A percentile compares a stretch with the other conserved stretches of the same genome.
phyloP scores from a whole-genome alignment of 2,888 invertebrate genomes.

The Buathra laborator region DNA sequence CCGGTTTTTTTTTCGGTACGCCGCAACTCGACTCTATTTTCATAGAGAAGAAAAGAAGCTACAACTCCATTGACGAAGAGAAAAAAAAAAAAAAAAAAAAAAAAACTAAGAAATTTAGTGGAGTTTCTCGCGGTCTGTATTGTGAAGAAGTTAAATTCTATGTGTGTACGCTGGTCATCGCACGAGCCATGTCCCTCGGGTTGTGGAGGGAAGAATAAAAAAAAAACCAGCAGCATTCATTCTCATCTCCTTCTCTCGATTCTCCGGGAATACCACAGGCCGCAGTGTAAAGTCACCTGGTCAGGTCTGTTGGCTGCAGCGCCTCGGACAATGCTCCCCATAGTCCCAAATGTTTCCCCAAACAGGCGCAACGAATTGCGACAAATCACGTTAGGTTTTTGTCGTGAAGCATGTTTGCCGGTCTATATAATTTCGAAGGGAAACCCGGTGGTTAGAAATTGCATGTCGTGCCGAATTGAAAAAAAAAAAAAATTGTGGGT shows the following conservation, averaged over 20 bases:
- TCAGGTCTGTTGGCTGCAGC: slow-evolving; percentile 50
- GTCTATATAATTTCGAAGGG: slow-evolving; percentile 29
- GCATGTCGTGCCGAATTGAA: slow-evolving; percentile 68
- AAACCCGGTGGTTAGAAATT: slow-evolving; percentile 59
- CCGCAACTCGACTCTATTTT: too few relatives aligned
- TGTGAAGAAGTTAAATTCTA: slow-evolving; percentile 52
- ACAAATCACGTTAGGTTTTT: slow-evolving; percentile 76
- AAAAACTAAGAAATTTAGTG: slow-evolving; percentile 54
- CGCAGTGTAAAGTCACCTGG: slow-evolving; percentile 77
- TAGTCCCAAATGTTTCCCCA: slow-evolving; percentile 74
- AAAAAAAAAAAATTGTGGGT: slow-evolving; percentile 66
- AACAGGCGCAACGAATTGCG: slow-evolving; percentile 78
- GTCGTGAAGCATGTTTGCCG: slow-evolving; percentile 36
- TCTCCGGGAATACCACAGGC: slow-evolving; percentile 44
- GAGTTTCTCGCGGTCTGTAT: slow-evolving; percentile 24
- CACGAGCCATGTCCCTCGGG: slow-evolving; percentile 59
- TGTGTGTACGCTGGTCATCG: slow-evolving; percentile 35
- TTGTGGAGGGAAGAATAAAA: slow-evolving; percentile 43
- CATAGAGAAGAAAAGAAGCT: neutral
- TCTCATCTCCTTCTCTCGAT: slow-evolving; percentile 34
- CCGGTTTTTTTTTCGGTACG: slow-evolving; percentile 33
- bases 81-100: slow-evolving; percentile 39
- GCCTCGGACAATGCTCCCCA: slow-evolving; percentile 73
- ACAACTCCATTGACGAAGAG: slow-evolving; percentile 56
- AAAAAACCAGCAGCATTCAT: slow-evolving; percentile 50